Base-by-base conservation (phyloP, 2,113 vertebrate genomes). In the Phyllostomus hastatus region DNA sequence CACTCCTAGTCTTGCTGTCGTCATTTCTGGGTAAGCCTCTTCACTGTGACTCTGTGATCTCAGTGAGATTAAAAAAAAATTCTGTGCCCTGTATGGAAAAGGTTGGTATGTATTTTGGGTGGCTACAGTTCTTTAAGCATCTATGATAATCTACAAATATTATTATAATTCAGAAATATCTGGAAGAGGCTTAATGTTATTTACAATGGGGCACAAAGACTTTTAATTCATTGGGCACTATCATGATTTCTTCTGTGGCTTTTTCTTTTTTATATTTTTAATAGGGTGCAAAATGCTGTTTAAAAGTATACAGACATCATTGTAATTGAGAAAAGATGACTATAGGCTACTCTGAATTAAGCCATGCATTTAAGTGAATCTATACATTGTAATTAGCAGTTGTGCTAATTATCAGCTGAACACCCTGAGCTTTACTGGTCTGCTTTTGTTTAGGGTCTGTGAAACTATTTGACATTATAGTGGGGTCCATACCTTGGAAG, bases 1-100 rank as follows among this genome's bases (percentile, higher is more conserved):
- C 69, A 0, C 98, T 99, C 89, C 95, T 99, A 67, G 17, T 97
- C 76, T 98, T 99, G 88, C 98, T 99, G n/a, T 76, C 95, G 0
- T 96, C 98, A 0, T 99, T 99, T 95, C 98, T 99, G 92, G 99
- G 99, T 99, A 97, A 97, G 98, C 96, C 26, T 83, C 10, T 72
- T 69, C 2, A 48, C 19, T 38, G 11, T 35, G 28, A 75, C 3
- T 43, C 59, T 64, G 31, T 67, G 33, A 70, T 38, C 28, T 24
- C 28, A 46, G 35, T 20, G 19, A 73, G 46, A 57, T 43, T 41
- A 41, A 31, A 83, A 31, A 50, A 43, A 7, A 43, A 35, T 57
- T 50, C 57, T 83, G 20, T 88, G 78, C 69, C 16, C 67, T 41
- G 17, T n/a, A 10, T 8, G 6, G 31, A 7, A 70, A 86, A 33